These are phyloP conservation scores for Eupithecia insigniata DNA, from an alignment of 2,888 invertebrate species.

Conservation along the genomic window DNA sequence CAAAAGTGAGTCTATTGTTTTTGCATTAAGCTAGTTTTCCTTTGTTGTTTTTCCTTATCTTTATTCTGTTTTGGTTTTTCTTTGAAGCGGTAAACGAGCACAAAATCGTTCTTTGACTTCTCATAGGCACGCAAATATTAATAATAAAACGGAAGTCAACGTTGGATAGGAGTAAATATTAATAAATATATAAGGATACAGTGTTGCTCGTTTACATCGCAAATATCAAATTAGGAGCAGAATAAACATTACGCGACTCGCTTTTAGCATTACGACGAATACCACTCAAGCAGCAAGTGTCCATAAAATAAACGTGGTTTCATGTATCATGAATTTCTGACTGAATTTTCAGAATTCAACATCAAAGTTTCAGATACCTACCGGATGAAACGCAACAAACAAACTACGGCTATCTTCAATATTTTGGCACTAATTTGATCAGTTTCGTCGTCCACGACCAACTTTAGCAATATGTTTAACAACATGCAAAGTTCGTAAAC, in stretches of 20 bases:
- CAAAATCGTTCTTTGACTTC: not conserved
- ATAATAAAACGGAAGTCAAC: not conserved
- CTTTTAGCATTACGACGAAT: constrained; percentile 40
- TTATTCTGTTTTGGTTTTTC: constrained; percentile 1
- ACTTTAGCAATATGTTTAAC: constrained; percentile 51
- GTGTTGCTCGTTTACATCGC: constrained; percentile 37
- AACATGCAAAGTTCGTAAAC: constrained; percentile 5
- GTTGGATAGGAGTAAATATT: constrained; percentile 16
- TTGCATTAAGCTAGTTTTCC: constrained; percentile 41
- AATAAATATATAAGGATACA: constrained; percentile 32
- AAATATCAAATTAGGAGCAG: constrained; percentile 44
- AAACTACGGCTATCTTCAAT: constrained; percentile 13
- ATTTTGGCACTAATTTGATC: constrained; percentile 46
- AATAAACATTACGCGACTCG: constrained; percentile 41
- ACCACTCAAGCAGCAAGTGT: constrained; percentile 33
- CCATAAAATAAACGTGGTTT: constrained; percentile 36
- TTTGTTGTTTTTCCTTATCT: constrained; percentile 38
- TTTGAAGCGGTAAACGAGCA: not conserved
- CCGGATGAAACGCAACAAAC: constrained; percentile 19
- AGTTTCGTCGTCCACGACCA: constrained; percentile 52
- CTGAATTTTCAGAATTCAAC: constrained; percentile 17
- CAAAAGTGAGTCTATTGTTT: constrained; percentile 56
- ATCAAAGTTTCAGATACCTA: constrained; percentile 29
- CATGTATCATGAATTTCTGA: constrained; percentile 14
- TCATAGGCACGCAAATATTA: not conserved